Evolutionary conservation across 2,113 vertebrate genomes (phyloP).

Genomic region (Silurus asotus): DNA sequence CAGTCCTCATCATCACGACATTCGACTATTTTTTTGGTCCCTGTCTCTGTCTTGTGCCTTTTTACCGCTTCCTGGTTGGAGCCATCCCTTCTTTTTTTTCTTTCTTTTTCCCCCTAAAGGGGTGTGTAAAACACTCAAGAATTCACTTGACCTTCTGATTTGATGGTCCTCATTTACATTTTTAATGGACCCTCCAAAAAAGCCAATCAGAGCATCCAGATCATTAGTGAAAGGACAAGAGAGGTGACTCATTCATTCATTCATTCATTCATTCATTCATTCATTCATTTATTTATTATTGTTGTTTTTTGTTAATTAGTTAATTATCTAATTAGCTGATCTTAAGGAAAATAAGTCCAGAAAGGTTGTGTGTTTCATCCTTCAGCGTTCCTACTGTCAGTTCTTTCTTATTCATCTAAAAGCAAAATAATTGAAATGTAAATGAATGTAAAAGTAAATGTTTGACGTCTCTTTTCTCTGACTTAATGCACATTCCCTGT

Average conservation of each 20-base stretch:
- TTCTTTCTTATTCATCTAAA: too few relatives aligned
- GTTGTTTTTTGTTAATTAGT: slow-evolving; percentile 1
- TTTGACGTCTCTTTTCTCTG: too few relatives aligned
- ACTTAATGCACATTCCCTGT: too few relatives aligned
- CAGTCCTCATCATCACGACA: background rate
- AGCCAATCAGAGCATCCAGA: slow-evolving; percentile 54
- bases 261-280: too few relatives aligned
- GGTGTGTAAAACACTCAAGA: slow-evolving; percentile 38
- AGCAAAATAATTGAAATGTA: too few relatives aligned
- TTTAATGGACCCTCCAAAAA: slow-evolving; percentile 50
- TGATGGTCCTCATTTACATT: slow-evolving; percentile 41
- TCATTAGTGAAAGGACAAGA: slow-evolving; percentile 42
- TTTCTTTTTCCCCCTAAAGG: background rate
- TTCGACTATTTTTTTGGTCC: background rate
- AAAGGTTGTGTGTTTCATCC: background rate
- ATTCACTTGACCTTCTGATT: slow-evolving; percentile 56
- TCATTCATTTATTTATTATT: slow-evolving; percentile 50
- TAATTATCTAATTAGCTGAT: background rate
- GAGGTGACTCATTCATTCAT: too few relatives aligned
- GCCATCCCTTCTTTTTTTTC: background rate
- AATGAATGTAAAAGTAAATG: too few relatives aligned
- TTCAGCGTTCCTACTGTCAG: background rate
- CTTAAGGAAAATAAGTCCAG: background rate
- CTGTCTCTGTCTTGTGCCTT: background rate
- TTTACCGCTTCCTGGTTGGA: background rate